Conservation (phyloP, 2,888 invertebrate genomes). For the Diarsia dahlii region DNA sequence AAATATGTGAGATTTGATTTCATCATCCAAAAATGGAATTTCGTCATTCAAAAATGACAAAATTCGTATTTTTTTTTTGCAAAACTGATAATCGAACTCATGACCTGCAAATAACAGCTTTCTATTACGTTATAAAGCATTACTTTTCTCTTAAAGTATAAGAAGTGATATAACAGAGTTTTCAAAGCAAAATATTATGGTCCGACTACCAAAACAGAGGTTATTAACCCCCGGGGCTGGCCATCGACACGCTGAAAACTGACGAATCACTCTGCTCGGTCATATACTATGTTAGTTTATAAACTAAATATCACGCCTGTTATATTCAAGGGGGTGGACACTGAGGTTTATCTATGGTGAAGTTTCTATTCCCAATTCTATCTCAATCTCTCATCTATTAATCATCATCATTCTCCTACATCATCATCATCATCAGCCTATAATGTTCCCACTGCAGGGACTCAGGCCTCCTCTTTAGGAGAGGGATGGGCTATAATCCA, state of each 20-base stretch:
- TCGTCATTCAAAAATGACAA: background rate
- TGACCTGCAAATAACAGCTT: background rate
- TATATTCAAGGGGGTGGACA: background rate
- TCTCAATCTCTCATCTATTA: too few species aligned
- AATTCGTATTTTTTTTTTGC: background rate
- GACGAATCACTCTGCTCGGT: conserved; percentile 36
- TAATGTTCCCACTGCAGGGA: too few species aligned
- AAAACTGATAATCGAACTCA: background rate
- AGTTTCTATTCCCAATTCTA: background rate
- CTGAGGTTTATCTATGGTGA: background rate
- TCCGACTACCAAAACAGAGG: conserved; percentile 19
- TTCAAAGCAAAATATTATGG: conserved; percentile 28
- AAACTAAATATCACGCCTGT: background rate
- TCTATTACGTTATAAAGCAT: background rate
- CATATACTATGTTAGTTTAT: conserved; percentile 10
- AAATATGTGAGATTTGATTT: background rate
- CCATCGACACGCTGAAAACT: conserved; percentile 35
- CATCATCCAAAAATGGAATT: background rate
- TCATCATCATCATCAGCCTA: too few species aligned
- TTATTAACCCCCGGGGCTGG: conserved; percentile 27
- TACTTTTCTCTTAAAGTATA: background rate
- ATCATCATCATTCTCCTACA: too few species aligned
- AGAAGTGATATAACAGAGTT: conserved; percentile 4
- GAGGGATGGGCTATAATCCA: too few species aligned
- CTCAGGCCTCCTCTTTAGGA: too few species aligned